Evolutionary conservation across 2,888 invertebrate species (phyloP).

Genomic region (Drosophila helvetica): DNA sequence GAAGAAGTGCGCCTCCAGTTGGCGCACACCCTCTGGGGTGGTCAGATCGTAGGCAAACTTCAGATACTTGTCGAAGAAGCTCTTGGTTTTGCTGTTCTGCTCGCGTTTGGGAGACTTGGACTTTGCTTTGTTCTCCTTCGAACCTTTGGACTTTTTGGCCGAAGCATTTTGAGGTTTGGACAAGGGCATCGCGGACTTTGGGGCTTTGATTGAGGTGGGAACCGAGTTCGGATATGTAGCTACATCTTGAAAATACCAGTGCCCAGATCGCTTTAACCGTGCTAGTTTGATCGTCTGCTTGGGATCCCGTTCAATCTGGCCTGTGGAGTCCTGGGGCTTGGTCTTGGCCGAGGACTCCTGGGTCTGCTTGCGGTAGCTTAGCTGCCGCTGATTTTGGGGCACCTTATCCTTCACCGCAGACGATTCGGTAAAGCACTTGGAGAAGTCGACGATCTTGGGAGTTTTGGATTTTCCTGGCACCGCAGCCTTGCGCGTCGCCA

Average conservation of each 20-base stretch:
- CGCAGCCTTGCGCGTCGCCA: background rate
- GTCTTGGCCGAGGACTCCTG: background rate
- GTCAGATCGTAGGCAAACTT: slow-evolving; percentile 67
- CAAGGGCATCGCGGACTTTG: background rate
- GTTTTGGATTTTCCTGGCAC: background rate
- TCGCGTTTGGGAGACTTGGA: background rate
- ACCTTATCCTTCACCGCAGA: background rate
- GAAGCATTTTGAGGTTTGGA: background rate
- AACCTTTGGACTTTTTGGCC: background rate
- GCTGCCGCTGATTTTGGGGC: background rate
- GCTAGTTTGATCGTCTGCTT: background rate
- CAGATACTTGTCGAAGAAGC: slow-evolving; percentile 67
- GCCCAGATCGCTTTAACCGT: background rate
- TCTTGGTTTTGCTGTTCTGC: slow-evolving; percentile 46
- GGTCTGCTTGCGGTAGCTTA: background rate
- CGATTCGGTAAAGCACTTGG: background rate
- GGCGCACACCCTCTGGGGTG: slow-evolving; percentile 59
- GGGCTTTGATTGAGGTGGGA: background rate
- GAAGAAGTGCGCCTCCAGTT: slow-evolving; percentile 70
- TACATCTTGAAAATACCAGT: background rate
- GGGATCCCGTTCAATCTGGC: background rate
- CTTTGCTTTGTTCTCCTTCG: background rate
- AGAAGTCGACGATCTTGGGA: background rate
- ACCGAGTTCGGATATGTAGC: background rate
- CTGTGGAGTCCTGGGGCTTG: background rate